Base-by-base conservation (phyloP, 2,888 invertebrate genomes). In the Sepioteuthis lessoniana region DNA sequence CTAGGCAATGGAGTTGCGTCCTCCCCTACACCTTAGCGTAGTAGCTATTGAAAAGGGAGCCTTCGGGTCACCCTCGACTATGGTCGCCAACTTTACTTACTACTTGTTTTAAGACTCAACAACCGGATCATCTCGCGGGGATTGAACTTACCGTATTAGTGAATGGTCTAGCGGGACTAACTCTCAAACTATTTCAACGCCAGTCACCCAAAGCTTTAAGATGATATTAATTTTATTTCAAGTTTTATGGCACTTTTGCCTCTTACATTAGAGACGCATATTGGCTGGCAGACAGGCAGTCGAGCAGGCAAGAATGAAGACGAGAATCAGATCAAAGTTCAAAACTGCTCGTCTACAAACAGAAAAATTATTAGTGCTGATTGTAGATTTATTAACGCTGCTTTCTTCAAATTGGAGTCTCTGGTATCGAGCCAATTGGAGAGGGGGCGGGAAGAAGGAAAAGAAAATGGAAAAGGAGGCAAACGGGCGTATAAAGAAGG, bases 361-460 rank as follows among this genome's bases (percentile, higher is more conserved):
- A 76, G 76, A 76, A 76, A 76, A 76, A 76, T 76, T n/a, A 76
- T 76, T 76, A 76, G n/a, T 76, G 76, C 76, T 76, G 76, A 76
- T 76, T 76, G 76, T 76, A 76, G 76, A 76, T 76, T 76, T 76
- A 76, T 76, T 76, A 76, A n/a, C 10, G 76, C 76, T 35, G n/a
- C 13, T n/a, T n/a, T 76, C 76, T 76, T 76, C 76, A 76, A 76
- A 76, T 76, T 76, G 76, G 76, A 76, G 76, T 16, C 76, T n/a
- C 76, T 76, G 76, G 76, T 76, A n/a, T 35, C 16, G n/a, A n/a
- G 76, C 76, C 76, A 76, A 76, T 16, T 0, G 76, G 76, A n/a
- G 76, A 76, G 25, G n/a, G 10, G 76, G 76, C 10, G 0, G n/a
- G n/a, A n/a, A 1, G 10, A 13, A 76, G 76, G n/a, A n/a, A 76